Percentiles rank a stretch among this genome's conserved stretches.
These are phyloP conservation scores for Netelia virgata DNA, from an alignment of 2,888 invertebrate genomes.

Conservation along the genomic window DNA sequence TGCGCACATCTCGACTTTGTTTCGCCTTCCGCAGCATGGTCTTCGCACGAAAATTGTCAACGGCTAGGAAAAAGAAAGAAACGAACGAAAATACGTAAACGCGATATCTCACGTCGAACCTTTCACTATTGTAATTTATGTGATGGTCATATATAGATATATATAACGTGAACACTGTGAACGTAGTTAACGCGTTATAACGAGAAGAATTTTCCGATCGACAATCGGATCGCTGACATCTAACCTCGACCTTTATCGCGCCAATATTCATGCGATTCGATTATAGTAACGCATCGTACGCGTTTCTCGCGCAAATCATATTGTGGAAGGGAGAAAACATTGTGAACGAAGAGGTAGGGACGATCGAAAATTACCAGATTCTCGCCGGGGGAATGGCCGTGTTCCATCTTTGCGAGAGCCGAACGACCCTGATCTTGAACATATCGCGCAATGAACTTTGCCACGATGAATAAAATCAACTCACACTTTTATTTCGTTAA, in stretches of 20 bases:
- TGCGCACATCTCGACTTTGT: conserved; percentile 75
- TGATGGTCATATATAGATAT: background rate
- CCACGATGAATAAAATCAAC: conserved; percentile 18
- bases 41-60: conserved; percentile 75
- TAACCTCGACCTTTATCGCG: conserved; percentile 64
- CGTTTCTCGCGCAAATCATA: conserved; percentile 24
- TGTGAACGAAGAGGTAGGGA: background rate
- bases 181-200: conserved; percentile 8
- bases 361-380: conserved; percentile 73
- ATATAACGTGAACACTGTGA: background rate
- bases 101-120: background rate
- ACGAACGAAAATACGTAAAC: conserved; percentile 11
- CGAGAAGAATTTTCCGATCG: conserved; percentile 41
- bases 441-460: conserved; percentile 62
- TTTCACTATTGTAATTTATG: too few relatives aligned
- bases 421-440: conserved; percentile 56
- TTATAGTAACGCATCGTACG: conserved; percentile 23
- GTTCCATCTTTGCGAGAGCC: conserved; percentile 72
- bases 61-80: conserved; percentile 69
- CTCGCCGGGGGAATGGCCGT: conserved; percentile 75
- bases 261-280: conserved; percentile 58
- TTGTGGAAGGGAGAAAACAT: background rate
- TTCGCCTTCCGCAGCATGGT: conserved; percentile 75
- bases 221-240: conserved; percentile 62
- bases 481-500: background rate